These are phyloP conservation scores for Volucella zonaria DNA, from an alignment of 2,888 invertebrate species.

Conservation along the genomic window DNA sequence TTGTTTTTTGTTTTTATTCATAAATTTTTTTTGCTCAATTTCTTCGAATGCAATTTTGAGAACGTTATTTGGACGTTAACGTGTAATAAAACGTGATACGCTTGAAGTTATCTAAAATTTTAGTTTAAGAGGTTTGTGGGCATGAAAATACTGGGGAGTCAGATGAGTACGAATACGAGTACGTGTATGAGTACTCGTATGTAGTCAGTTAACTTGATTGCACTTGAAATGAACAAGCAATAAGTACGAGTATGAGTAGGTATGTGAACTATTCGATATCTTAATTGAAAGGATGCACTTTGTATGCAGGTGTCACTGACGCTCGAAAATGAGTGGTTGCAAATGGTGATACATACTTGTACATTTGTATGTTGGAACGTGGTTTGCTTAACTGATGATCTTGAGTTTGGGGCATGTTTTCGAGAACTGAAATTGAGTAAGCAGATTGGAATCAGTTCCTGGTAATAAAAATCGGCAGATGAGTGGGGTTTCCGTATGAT, in stretches of 20 bases:
- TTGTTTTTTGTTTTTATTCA: constrained; percentile 8
- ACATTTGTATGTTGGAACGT: no score
- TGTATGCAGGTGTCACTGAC: constrained; percentile 50
- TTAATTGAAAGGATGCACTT: constrained; percentile 65
- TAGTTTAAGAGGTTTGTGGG: constrained; percentile 45
- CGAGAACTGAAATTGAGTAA: no score
- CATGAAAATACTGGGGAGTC: background rate
- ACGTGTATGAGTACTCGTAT: no score
- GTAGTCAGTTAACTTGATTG: constrained; percentile 34
- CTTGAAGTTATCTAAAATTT: constrained; percentile 70
- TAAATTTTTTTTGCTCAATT: background rate
- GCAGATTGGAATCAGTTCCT: no score
- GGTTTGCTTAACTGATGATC: no score
- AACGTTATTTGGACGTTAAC: constrained; percentile 61
- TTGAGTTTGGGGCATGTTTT: no score
- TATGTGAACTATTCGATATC: constrained; percentile 56
- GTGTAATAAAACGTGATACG: constrained; percentile 70
- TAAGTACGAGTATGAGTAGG: constrained; percentile 8
- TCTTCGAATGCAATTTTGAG: constrained; percentile 46
- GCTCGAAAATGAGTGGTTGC: constrained; percentile 1
- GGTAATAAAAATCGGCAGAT: no score
- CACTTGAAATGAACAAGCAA: constrained; percentile 42
- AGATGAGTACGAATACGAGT: background rate
- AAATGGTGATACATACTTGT: no score
- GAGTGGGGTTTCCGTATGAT: no score